Conservation (phyloP, 2,888 invertebrate genomes). For the Ommatoiulus sabulosus region DNA sequence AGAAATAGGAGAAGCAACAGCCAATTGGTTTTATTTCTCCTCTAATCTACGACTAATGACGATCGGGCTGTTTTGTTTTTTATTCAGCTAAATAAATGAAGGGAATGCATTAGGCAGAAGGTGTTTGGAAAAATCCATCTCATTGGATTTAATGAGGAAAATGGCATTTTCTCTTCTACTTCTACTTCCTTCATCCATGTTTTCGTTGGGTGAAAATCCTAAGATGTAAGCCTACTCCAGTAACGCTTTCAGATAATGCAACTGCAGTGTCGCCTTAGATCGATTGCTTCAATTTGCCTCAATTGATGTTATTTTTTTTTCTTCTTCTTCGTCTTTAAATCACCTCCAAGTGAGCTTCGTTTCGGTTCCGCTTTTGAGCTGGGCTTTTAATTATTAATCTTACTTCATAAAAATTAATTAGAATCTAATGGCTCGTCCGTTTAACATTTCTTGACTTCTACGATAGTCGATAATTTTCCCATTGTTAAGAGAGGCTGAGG, state of each 20-base stretch:
- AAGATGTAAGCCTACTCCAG: neutral
- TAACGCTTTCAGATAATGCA: neutral
- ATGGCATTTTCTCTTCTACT: neutral
- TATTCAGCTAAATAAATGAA: conserved; percentile 24
- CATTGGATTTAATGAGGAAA: conserved; percentile 33
- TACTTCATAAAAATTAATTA: neutral
- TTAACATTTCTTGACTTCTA: neutral
- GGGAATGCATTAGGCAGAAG: conserved; percentile 42
- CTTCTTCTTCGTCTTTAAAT: neutral
- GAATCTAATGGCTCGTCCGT: neutral
- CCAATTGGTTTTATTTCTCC: conserved; percentile 33
- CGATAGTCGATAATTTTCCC: neutral
- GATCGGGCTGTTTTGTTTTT: neutral
- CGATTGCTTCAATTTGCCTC: conserved; percentile 4
- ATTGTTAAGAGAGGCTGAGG: too few relatives aligned
- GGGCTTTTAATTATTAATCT: neutral
- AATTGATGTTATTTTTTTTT: neutral
- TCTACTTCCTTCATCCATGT: neutral
- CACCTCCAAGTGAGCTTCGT: neutral
- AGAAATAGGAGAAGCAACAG: neutral
- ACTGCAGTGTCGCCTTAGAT: neutral
- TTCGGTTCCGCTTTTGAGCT: neutral
- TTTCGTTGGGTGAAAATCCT: conserved; percentile 1
- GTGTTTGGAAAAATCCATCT: conserved; percentile 43
- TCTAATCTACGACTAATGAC: conserved; percentile 36